These are phyloP conservation scores for Armadillidium nasatum DNA, from an alignment of 1,140 invertebrate genomes.

Conservation along the genomic window DNA sequence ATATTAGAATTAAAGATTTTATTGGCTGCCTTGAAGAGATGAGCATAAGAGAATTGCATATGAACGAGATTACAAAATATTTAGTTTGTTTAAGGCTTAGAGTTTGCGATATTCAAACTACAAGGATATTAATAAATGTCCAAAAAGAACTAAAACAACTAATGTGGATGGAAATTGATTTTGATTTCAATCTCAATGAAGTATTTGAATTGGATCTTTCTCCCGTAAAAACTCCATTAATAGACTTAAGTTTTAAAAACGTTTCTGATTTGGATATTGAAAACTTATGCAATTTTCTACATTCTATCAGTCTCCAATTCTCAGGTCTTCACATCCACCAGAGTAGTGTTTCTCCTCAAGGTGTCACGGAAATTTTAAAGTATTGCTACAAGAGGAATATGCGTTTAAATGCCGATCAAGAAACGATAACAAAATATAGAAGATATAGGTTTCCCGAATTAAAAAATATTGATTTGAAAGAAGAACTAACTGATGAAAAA, in stretches of 20 bases:
- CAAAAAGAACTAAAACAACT: conserved; percentile 25
- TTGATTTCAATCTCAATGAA: conserved; percentile 28
- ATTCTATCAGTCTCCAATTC: neutral
- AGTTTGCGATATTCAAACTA: conserved; percentile 21
- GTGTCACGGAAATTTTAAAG: conserved; percentile 25
- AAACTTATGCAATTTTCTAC: conserved; percentile 20
- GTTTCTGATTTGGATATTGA: conserved; percentile 24
- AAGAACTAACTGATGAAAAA: conserved; percentile 29
- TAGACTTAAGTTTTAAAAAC: conserved; percentile 33
- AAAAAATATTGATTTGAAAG: neutral
- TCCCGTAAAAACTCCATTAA: conserved; percentile 24
- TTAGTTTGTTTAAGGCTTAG: conserved; percentile 34
- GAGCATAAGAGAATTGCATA: conserved; percentile 19
- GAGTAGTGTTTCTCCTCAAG: conserved; percentile 21
- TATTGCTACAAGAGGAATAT: conserved; percentile 21
- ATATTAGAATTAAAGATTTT: conserved; percentile 30
- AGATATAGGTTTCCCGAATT: conserved; percentile 34
- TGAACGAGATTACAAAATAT: conserved; percentile 9
- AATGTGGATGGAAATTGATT: conserved; percentile 41
- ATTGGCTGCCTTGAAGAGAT: conserved; percentile 32
- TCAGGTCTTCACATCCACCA: conserved; percentile 35
- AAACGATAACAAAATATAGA: conserved; percentile 26
- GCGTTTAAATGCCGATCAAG: conserved; percentile 8
- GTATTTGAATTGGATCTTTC: conserved; percentile 13
- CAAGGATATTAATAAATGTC: conserved; percentile 8